These are phyloP conservation scores for Drosophila bocqueti DNA, from an alignment of 1,140 invertebrate species.

Conservation along the genomic window DNA sequence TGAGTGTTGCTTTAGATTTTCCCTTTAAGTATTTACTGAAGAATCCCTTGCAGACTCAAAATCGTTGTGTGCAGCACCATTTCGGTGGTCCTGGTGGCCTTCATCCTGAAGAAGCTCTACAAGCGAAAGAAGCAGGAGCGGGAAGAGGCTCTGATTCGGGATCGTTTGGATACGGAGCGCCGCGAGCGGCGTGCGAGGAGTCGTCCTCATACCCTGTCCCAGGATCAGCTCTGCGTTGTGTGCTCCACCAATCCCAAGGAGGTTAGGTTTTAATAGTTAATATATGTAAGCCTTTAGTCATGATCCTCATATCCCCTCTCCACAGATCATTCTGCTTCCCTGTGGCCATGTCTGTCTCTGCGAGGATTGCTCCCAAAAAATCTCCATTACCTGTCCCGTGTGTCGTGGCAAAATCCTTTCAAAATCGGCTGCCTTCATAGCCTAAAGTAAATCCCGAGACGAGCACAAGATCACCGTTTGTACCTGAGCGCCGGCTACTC, in stretches of 20 bases:
- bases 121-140: conserved; percentile 86
- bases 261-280: conserved; percentile 75
- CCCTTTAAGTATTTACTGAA: background rate
- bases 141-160: conserved; percentile 87
- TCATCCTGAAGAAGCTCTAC: conserved; percentile 88
- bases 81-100: conserved; percentile 88
- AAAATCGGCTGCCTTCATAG: conserved; percentile 90
- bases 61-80: conserved; percentile 88
- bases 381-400: conserved; percentile 89
- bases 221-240: conserved; percentile 91
- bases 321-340: conserved; percentile 90
- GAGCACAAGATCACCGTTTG: conserved; percentile 31
- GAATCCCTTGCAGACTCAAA: conserved; percentile 56
- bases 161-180: conserved; percentile 88
- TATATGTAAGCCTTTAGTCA: background rate
- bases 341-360: conserved; percentile 94
- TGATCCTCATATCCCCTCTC: background rate
- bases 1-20: conserved; percentile 17
- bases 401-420: conserved; percentile 89
- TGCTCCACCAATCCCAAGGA: conserved; percentile 91
- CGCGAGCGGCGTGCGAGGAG: conserved; percentile 88
- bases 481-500: conserved; percentile 36
- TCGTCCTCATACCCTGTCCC: conserved; percentile 87
- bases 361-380: conserved; percentile 91
- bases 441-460: conserved; percentile 75